Evolutionary conservation across 2,888 invertebrate genomes (phyloP), one percentile per base, ranked within the genome.

Genomic region (Steinernema carpocapsae): DNA sequence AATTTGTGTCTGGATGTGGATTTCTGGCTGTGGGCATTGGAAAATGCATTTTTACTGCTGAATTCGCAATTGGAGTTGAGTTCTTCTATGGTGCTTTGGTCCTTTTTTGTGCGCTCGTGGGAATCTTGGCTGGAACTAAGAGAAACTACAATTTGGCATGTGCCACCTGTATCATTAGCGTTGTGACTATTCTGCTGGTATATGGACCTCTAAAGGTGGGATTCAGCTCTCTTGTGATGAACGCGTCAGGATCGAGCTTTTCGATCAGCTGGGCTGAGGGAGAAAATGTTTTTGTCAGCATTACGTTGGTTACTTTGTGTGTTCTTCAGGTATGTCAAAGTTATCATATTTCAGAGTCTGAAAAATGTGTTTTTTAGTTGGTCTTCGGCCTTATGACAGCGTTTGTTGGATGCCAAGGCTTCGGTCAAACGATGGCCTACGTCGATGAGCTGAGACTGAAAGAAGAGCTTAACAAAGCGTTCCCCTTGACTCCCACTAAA

Each of bases 191-290:
- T 12, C 64, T 64, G 12, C 37, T 64, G 26, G 64, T 64, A 17
- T 64, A 64, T 26, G 64, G 64, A 17, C 64, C 64, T 17, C 17
- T 64, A 12, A 64, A 64, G 17, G 64, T 64, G 32, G 64, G 64
- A 29, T 32, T 64, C 64, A 32, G 32, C 10, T 32, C 64, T 10
- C 64, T 64, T 6, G 37, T 32, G 32, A 32, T 64, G 32, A 64
- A 37, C 64, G 29, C 64, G 1, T 64, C 64, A 6, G 37, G 37
- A 10, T 64, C 64, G 32, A n/a, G 64, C 6, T 64, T 64, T 32
- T 64, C 64, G 26, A 17, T 64, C 64, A 64, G n/a, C 37, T 64
- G 29, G 29, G 29, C 64, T 19, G 64, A 64, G 32, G 64, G 64
- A 10, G 64, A 64, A n/a, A 64, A 32, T 32, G 64, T 32, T 14